Percentiles rank a stretch among this genome's conserved stretches.
Conservation (phyloP, 2,113 vertebrate species). For the Bubo scandiacus region DNA sequence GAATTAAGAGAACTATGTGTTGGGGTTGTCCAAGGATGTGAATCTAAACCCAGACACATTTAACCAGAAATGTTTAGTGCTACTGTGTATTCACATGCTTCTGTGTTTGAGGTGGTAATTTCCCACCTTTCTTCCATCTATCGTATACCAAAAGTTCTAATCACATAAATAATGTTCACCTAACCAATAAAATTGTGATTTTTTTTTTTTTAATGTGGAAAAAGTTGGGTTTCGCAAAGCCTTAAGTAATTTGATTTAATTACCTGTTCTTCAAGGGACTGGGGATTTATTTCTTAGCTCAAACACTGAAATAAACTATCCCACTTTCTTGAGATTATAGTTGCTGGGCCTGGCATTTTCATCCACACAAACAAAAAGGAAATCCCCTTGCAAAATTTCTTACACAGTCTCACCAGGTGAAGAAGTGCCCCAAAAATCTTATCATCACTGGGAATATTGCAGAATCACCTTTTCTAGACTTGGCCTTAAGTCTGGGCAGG, state of each 20-base stretch:
- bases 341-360: not conserved
- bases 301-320: not conserved
- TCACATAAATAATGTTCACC: not conserved
- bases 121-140: not conserved
- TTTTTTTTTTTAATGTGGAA: not conserved
- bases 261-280: not conserved
- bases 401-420: not conserved
- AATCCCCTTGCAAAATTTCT: not conserved
- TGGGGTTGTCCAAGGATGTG: not conserved
- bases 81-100: not conserved
- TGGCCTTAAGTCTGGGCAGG: not conserved
- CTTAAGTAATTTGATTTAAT: not conserved
- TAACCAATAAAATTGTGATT: not conserved
- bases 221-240: not conserved
- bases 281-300: not conserved
- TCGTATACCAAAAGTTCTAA: not conserved
- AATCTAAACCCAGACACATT: not conserved
- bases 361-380: not conserved
- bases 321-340: not conserved
- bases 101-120: not conserved
- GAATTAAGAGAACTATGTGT: not conserved
- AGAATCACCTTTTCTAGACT: not conserved
- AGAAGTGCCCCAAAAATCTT: not conserved
- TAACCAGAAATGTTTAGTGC: not conserved
- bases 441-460: not conserved